phyloP scores from a whole-genome alignment of 2,888 invertebrate genomes.

The Drosophila atripex region DNA sequence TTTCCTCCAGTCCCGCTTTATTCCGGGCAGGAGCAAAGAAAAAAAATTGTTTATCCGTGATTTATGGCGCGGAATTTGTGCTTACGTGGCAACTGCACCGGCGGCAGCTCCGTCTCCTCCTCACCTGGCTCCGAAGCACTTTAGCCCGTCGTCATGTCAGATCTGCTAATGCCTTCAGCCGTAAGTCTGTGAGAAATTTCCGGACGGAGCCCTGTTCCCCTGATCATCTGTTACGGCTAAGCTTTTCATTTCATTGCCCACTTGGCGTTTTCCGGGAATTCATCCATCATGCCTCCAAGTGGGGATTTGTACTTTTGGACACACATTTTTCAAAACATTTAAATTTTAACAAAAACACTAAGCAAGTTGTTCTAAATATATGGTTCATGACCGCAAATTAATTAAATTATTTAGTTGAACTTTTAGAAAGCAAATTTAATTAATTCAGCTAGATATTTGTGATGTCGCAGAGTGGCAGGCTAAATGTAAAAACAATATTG shows the following conservation, averaged over 20 bases:
- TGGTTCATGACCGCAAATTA: constrained; percentile 1
- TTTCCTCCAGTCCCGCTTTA: constrained; percentile 33
- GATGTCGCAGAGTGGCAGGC: not conserved
- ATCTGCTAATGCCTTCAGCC: constrained; percentile 31
- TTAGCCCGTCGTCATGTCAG: constrained; percentile 37
- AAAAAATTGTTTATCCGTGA: constrained; percentile 64
- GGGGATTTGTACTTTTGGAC: constrained; percentile 17
- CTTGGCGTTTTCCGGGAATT: constrained; percentile 10
- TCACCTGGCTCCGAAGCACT: constrained; percentile 37
- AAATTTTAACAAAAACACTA: not conserved
- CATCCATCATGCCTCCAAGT: constrained; percentile 14
- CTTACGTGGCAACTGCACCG: constrained; percentile 49
- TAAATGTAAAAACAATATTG: constrained; percentile 6
- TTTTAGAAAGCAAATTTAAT: constrained; percentile 6
- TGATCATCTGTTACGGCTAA: constrained; percentile 28
- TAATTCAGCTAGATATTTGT: constrained; percentile 1
- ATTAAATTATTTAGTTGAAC: not conserved
- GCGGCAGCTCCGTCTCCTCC: constrained; percentile 19
- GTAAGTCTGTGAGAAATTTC: constrained; percentile 31
- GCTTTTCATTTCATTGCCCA: constrained; percentile 23
- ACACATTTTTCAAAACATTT: not conserved
- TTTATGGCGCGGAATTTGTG: constrained; percentile 73
- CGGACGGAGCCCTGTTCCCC: constrained; percentile 6
- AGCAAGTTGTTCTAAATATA: not conserved
- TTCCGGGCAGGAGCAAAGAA: constrained; percentile 39